Evolutionary conservation across 2,113 vertebrate genomes (phyloP).

Genomic region (Thalassarche chlororhynchos): DNA sequence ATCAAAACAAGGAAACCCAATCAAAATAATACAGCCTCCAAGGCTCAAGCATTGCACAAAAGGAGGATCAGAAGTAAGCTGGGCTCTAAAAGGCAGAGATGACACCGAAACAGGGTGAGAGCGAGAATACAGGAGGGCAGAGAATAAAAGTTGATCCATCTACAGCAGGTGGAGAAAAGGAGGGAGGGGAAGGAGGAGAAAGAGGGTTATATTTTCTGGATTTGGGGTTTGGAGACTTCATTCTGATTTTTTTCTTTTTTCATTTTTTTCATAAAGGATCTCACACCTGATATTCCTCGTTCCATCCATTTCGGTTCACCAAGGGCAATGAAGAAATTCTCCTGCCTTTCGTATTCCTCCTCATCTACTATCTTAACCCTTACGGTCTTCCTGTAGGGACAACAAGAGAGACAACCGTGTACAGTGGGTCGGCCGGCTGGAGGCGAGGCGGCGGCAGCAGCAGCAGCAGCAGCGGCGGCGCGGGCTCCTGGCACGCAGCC

Average conservation of each 20-base stretch:
- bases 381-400: constrained; percentile 94
- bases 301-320: constrained; percentile 94
- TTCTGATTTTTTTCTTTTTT: constrained; percentile 14
- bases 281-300: constrained; percentile 91
- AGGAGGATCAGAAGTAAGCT: constrained; percentile 71
- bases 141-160: constrained; percentile 45
- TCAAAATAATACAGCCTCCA: not conserved
- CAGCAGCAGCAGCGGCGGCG: not conserved
- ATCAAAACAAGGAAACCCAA: constrained; percentile 15
- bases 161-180: constrained; percentile 64
- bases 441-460: constrained; percentile 31
- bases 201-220: constrained; percentile 42
- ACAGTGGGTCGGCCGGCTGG: constrained; percentile 50
- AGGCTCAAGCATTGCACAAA: constrained; percentile 62
- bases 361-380: constrained; percentile 99
- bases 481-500: constrained; percentile 57
- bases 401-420: constrained; percentile 81
- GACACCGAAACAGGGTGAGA: constrained; percentile 77
- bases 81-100: constrained; percentile 74
- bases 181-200: constrained; percentile 26
- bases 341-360: constrained; percentile 99
- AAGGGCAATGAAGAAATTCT: constrained; percentile 99
- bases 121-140: constrained; percentile 73
- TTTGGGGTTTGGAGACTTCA: constrained; percentile 30
- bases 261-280: constrained; percentile 70